Evolutionary conservation across 2,888 invertebrate genomes (phyloP).

Genomic region (Cinara cedri): DNA sequence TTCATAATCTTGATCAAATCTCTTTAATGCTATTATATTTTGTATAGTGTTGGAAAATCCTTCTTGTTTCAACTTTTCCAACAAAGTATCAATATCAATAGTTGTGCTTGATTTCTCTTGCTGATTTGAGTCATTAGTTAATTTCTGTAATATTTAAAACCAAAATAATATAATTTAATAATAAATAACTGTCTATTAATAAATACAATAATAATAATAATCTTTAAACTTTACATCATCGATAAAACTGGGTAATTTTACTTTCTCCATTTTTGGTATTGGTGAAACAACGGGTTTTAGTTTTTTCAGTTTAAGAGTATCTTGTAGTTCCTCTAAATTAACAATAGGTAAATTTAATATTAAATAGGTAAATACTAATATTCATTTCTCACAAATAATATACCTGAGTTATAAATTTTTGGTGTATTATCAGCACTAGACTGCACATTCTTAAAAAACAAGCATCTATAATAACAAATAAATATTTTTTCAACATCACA

Average conservation of each 20-base stretch:
- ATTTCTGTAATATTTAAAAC: conserved; percentile 1
- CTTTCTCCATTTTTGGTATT: conserved; percentile 2
- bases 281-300: neutral
- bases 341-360: too few species aligned
- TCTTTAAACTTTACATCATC: conserved; percentile 2
- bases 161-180: neutral
- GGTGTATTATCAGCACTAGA: too few species aligned
- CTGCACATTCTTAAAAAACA: too few species aligned
- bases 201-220: neutral
- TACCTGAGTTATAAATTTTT: neutral
- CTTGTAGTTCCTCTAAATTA: neutral
- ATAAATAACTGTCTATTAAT: neutral
- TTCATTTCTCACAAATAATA: too few species aligned
- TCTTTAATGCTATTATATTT: conserved; percentile 46
- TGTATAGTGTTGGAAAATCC: conserved; percentile 44
- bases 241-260: neutral
- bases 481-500: too few species aligned
- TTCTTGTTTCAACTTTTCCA: conserved; percentile 12
- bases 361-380: too few species aligned
- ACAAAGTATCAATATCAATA: conserved; percentile 30
- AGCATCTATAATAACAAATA: too few species aligned
- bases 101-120: neutral
- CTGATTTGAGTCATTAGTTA: neutral
- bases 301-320: neutral
- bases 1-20: conserved; percentile 42